phyloP scores from a whole-genome alignment of 2,888 invertebrate species.

The Drosophila paranaensis region DNA sequence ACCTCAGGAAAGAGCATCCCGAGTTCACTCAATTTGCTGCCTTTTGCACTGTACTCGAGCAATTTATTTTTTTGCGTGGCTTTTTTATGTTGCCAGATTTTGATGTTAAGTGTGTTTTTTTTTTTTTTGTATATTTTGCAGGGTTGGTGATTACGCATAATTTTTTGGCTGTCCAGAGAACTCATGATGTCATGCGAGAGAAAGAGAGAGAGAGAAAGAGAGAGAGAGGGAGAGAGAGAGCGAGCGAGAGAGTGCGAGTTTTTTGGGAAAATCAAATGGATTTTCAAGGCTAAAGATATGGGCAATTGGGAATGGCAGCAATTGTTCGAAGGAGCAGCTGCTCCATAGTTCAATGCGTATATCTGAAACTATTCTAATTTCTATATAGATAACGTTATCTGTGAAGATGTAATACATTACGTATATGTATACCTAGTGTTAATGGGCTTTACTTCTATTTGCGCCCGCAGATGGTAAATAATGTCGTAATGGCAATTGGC shows the following conservation, averaged over 20 bases:
- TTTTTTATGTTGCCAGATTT: constrained; percentile 59
- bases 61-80: constrained; percentile 70
- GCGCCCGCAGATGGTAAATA: constrained; percentile 16
- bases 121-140: constrained; percentile 44
- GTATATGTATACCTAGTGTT: constrained; percentile 6
- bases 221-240: background rate
- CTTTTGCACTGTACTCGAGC: constrained; percentile 58
- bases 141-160: constrained; percentile 72
- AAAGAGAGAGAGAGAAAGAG: background rate
- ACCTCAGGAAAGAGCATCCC: constrained; percentile 17
- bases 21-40: background rate
- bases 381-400: constrained; percentile 15
- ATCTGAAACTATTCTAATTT: constrained; percentile 5
- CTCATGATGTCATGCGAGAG: constrained; percentile 67
- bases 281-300: constrained; percentile 31
- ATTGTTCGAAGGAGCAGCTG: constrained; percentile 9
- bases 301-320: constrained; percentile 6
- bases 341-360: too few relatives aligned
- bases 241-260: background rate
- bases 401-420: constrained; percentile 15
- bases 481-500: constrained; percentile 40
- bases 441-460: constrained; percentile 9
- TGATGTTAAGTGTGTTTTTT: constrained; percentile 55
- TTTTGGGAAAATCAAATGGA: constrained; percentile 26
- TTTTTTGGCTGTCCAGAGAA: constrained; percentile 54